Evolutionary conservation across 1,140 invertebrate species (phyloP), one percentile per base, ranked within the genome.

Genomic region (Cotesia glomerata): DNA sequence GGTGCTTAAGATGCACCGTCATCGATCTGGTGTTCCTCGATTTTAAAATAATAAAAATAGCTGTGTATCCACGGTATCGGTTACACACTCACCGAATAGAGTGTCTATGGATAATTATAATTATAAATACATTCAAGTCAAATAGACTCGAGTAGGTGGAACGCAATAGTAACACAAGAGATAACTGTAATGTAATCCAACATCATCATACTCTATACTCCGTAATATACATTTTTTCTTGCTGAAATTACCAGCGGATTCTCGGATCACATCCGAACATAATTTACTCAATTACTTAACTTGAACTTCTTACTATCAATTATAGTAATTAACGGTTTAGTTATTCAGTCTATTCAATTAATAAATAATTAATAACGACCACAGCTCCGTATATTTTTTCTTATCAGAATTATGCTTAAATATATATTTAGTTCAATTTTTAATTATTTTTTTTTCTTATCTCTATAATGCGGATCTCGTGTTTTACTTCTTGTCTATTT

Each of bases 131-230:
- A 54, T 54, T 34, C 16, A 68, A 68, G 51, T 56, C 26, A 51
- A 71, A 65, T 36, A 49, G 32, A 65, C 65, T 52, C 35, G 13
- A 39, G 51, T 39, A 56, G 62, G 61, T 71, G 62, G 69, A 71
- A 71, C 69, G 62, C 39, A 45, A 9, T 45, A 45, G 39, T 45
- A 45, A 45, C 7, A 45, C 26, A 45, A 45, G 39, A 45, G 45
- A 45, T 71, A 71, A 71, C 69, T 65, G 62, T 71, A 65, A 64
- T 32, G 49, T 18, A 34, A 71, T 71, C 58, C 39, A 8, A 45
- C 39, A 45, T 7, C 39, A 45, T 45, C 9, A 45, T 45, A 45
- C 39, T 11, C 39, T 45, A 45, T n/a, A 54, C 52, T 54, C 13
- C 45, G 4, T 54, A 54, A 5, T 5, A 54, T n/a, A 54, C 14